Conservation (phyloP, 1,140 invertebrate species). For the Phortica variegata region DNA sequence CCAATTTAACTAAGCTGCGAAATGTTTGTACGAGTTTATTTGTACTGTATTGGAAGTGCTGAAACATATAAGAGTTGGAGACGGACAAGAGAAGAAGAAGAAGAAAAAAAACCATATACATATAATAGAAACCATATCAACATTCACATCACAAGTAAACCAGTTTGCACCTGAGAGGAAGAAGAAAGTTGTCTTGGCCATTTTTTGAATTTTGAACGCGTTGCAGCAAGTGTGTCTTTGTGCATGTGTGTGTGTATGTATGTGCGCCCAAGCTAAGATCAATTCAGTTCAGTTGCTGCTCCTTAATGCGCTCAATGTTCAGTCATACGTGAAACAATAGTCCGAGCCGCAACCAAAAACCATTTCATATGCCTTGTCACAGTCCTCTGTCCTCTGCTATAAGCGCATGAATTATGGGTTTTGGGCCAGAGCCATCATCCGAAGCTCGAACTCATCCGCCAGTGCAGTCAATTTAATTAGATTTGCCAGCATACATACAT, state of each 20-base stretch:
- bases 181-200: conserved; percentile 54
- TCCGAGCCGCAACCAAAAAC: too few relatives aligned
- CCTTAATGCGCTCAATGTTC: not conserved
- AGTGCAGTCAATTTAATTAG: conserved; percentile 32
- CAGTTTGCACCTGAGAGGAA: conserved; percentile 54
- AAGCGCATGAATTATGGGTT: conserved; percentile 46
- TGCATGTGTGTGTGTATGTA: too few relatives aligned
- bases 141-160: conserved; percentile 55
- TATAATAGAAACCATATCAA: conserved; percentile 42
- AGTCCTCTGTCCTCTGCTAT: too few relatives aligned
- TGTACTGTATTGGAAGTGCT: conserved; percentile 36
- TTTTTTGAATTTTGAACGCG: conserved; percentile 18
- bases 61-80: too few relatives aligned
- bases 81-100: conserved; percentile 15
- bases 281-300: too few relatives aligned
- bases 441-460: too few relatives aligned
- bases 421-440: conserved; percentile 21
- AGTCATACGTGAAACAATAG: too few relatives aligned
- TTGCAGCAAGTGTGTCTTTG: conserved; percentile 22
- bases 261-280: too few relatives aligned
- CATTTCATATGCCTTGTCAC: too few relatives aligned
- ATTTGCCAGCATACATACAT: conserved; percentile 31
- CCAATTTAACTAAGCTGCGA: too few relatives aligned
- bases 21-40: too few relatives aligned
- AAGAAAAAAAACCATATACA: conserved; percentile 18